Evolutionary conservation across 2,888 invertebrate genomes (phyloP).

Genomic region (Ophraella communa): DNA sequence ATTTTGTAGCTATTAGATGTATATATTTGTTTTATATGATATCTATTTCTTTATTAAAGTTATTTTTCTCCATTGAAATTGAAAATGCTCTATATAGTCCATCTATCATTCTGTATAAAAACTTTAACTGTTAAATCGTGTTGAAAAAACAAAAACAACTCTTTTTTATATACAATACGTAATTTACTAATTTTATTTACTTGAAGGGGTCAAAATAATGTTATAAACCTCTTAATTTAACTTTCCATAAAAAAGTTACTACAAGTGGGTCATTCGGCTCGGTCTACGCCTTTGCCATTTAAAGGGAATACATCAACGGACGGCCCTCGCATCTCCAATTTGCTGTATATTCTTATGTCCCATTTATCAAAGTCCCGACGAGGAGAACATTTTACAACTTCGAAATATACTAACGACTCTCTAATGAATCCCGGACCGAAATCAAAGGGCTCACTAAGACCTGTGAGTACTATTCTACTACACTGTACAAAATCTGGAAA

Average conservation of each 20-base stretch:
- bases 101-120: too few species aligned
- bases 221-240: background rate
- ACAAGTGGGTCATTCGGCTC: constrained; percentile 3
- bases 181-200: too few species aligned
- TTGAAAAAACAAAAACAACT: too few species aligned
- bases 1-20: too few species aligned
- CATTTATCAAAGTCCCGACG: constrained; percentile 16
- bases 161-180: too few species aligned
- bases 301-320: background rate
- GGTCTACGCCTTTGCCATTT: background rate
- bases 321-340: constrained; percentile 4
- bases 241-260: background rate
- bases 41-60: too few species aligned
- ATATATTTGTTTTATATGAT: too few species aligned
- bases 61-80: too few species aligned
- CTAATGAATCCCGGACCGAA: constrained; percentile 16
- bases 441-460: constrained; percentile 13
- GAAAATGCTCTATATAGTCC: too few species aligned
- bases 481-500: background rate
- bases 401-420: constrained; percentile 19
- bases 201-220: background rate
- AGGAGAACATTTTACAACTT: constrained; percentile 16
- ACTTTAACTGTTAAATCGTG: too few species aligned
- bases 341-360: constrained; percentile 16
- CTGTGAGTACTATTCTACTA: background rate